phyloP scores from a whole-genome alignment of 2,113 vertebrate species.

The Stigmatopora argus region DNA sequence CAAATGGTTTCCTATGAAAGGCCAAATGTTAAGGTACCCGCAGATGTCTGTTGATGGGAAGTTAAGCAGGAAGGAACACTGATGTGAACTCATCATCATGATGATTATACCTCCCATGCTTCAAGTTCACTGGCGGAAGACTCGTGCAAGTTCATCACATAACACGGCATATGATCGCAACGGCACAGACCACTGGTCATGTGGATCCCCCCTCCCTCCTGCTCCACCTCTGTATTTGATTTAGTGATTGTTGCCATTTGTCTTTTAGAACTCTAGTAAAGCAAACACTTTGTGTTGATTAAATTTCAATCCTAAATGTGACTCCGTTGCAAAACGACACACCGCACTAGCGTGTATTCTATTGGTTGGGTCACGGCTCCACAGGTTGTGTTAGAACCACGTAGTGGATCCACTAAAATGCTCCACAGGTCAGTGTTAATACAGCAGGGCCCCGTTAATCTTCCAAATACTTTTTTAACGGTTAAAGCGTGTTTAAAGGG shows the following conservation, averaged over 20 bases:
- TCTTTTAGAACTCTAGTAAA: conserved; percentile 32
- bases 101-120: conserved; percentile 12
- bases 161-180: conserved; percentile 47
- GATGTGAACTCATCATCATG: neutral
- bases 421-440: conserved; percentile 35
- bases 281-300: conserved; percentile 26
- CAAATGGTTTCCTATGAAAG: no score
- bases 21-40: no score
- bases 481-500: neutral
- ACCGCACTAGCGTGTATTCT: neutral
- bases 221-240: conserved; percentile 18
- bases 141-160: conserved; percentile 51
- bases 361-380: conserved; percentile 21
- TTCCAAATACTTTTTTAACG: conserved; percentile 29
- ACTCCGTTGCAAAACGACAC: conserved; percentile 29
- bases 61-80: neutral
- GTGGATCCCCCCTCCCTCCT: conserved; percentile 4
- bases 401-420: conserved; percentile 13
- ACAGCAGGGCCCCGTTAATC: conserved; percentile 4
- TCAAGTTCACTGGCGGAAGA: conserved; percentile 45
- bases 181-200: conserved; percentile 15
- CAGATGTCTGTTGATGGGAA: neutral
- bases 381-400: conserved; percentile 40
- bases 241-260: conserved; percentile 54
- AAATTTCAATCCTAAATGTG: neutral